phyloP scores from a whole-genome alignment of 2,797 vertebrate species.

The Macropodus opercularis region DNA sequence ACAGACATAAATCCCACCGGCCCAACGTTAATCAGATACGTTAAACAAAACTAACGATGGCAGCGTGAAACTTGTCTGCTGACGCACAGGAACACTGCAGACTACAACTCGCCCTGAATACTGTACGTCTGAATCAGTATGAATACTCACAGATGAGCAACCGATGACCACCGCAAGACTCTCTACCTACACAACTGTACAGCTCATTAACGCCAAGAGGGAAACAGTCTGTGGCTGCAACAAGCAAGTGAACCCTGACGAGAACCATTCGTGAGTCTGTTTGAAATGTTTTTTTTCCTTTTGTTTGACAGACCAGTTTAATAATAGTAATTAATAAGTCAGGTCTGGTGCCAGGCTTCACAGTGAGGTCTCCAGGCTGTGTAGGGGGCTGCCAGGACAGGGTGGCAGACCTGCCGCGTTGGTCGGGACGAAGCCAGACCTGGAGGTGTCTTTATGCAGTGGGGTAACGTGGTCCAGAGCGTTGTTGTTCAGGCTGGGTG shows the following conservation, averaged over 20 bases:
- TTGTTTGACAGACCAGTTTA: conserved; percentile 1
- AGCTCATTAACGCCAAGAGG: conserved; percentile 50
- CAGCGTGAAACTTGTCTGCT: conserved; percentile 2
- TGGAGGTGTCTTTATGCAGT: conserved; percentile 89
- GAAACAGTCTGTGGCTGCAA: conserved; percentile 39
- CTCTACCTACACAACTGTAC: conserved; percentile 60
- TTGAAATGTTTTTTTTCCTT: conserved; percentile 20
- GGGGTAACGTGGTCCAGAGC: conserved; percentile 86
- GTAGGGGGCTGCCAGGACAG: conserved; percentile 95
- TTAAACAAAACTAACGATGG: conserved; percentile 26
- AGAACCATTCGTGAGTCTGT: conserved; percentile 40
- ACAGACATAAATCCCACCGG: conserved; percentile 30
- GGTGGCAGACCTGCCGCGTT: conserved; percentile 81
- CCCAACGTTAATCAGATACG: conserved; percentile 9
- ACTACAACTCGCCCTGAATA: conserved; percentile 33
- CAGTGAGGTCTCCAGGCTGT: conserved; percentile 99
- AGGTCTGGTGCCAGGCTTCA: conserved; percentile 58
- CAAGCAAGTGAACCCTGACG: conserved; percentile 16
- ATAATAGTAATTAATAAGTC: conserved; percentile 25
- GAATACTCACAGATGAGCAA: conserved; percentile 63
- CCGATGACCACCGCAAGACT: conserved; percentile 55
- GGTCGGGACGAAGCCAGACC: conserved; percentile 76
- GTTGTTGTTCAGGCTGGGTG: conserved; percentile 94
- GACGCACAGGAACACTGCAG: conserved; percentile 9
- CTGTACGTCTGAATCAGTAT: conserved; percentile 44